Conservation (phyloP, 2,113 vertebrate genomes). For the Rhabdornis inornatus region DNA sequence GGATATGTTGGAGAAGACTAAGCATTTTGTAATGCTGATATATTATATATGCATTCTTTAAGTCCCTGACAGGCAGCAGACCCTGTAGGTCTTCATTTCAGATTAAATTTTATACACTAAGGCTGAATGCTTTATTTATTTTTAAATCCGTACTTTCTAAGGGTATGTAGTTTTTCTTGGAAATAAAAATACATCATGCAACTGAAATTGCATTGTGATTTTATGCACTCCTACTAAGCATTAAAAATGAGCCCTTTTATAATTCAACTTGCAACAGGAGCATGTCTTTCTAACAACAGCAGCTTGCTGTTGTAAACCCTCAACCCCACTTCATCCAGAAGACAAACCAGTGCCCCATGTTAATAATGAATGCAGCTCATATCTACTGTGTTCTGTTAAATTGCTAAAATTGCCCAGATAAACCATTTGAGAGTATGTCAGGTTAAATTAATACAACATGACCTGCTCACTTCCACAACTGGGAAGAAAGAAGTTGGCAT, state of each 20-base stretch:
- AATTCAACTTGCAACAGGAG: constrained; percentile 51
- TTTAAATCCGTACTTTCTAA: constrained; percentile 19
- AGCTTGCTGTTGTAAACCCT: neutral
- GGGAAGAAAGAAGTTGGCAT: constrained; percentile 75
- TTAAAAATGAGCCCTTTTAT: constrained; percentile 28
- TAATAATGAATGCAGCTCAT: constrained; percentile 51
- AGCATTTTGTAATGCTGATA: neutral
- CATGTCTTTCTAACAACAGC: neutral
- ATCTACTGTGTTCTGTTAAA: constrained; percentile 47
- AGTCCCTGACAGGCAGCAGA: neutral
- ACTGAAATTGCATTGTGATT: constrained; percentile 21
- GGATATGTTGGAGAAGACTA: neutral
- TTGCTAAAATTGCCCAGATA: constrained; percentile 72
- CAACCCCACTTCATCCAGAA: constrained; percentile 20
- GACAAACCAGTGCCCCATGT: neutral
- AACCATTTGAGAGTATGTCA: constrained; percentile 76
- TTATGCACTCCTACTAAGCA: constrained; percentile 8
- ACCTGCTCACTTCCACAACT: constrained; percentile 75
- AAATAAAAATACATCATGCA: neutral
- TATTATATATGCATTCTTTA: neutral
- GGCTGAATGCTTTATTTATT: neutral
- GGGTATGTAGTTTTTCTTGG: neutral
- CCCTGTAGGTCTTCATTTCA: neutral
- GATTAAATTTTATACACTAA: neutral
- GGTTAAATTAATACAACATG: constrained; percentile 80